Evolutionary conservation across 1,140 invertebrate species (phyloP).

Genomic region (Zophobas morio): DNA sequence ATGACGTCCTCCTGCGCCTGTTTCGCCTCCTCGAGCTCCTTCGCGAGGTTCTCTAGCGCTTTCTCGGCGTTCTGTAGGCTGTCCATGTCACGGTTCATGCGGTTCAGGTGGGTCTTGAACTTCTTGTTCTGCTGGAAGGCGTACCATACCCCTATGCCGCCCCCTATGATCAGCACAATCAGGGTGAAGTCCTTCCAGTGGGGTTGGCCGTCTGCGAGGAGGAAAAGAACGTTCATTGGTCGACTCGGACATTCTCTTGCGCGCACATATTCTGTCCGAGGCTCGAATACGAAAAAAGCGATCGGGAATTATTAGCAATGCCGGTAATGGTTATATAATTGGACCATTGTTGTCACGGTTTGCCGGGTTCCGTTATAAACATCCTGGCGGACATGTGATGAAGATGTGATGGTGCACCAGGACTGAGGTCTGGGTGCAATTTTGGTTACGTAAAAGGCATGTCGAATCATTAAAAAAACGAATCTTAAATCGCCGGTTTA

Average conservation of each 20-base stretch:
- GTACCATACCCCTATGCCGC: slow-evolving; percentile 91
- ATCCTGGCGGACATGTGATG: slow-evolving; percentile 14
- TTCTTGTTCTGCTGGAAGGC: slow-evolving; percentile 90
- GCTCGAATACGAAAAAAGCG: slow-evolving; percentile 1
- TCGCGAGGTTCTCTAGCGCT: slow-evolving; percentile 87
- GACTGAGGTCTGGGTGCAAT: no score
- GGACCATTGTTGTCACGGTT: slow-evolving; percentile 30
- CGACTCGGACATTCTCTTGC: slow-evolving; percentile 14
- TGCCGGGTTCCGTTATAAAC: slow-evolving; percentile 14
- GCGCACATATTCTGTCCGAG: slow-evolving; percentile 22
- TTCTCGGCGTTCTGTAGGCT: slow-evolving; percentile 91
- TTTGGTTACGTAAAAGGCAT: no score
- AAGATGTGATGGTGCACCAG: neutral
- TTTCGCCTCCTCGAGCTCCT: slow-evolving; percentile 74
- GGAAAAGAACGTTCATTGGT: slow-evolving; percentile 45
- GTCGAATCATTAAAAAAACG: no score
- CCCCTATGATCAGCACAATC: slow-evolving; percentile 85
- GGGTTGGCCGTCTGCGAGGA: slow-evolving; percentile 77
- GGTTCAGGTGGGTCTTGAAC: slow-evolving; percentile 85
- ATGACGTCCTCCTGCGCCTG: slow-evolving; percentile 80
- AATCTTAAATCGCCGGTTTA: no score
- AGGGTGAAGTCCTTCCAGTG: slow-evolving; percentile 91
- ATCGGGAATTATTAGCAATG: slow-evolving; percentile 15
- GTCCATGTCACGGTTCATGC: slow-evolving; percentile 96
- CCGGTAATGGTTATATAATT: slow-evolving; percentile 31